Conservation (phyloP, 2,888 invertebrate species). For the Parapristionchus giblindavisi region DNA sequence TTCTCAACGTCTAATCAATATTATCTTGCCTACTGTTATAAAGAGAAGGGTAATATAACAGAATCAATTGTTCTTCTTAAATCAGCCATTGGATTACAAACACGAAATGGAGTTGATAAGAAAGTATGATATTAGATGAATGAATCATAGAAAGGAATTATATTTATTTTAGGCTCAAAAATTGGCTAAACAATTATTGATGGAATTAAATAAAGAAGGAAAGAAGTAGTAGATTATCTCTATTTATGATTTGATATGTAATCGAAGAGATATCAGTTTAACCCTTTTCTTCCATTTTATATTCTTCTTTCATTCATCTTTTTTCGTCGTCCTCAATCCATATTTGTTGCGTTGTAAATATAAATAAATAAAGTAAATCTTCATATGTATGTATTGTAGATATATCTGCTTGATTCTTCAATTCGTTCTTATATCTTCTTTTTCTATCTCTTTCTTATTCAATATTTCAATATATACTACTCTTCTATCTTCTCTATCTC, state of each 20-base stretch:
- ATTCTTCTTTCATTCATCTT: too few species aligned
- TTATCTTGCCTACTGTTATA: constrained; percentile 40
- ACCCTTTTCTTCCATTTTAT: too few species aligned
- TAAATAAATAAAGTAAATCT: constrained; percentile 4
- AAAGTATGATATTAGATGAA: constrained; percentile 34
- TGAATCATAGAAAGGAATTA: background rate
- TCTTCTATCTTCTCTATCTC: constrained; percentile 12
- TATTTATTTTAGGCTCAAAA: constrained; percentile 22
- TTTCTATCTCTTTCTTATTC: too few species aligned
- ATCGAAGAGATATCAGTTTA: too few species aligned
- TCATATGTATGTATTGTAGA: background rate
- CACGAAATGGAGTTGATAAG: constrained; percentile 44
- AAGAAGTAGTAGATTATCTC: background rate
- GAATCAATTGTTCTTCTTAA: constrained; percentile 38
- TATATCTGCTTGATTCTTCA: background rate
- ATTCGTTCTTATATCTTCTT: constrained; percentile 3
- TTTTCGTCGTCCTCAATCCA: constrained; percentile 6
- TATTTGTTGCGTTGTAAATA: constrained; percentile 19
- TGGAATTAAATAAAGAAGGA: constrained; percentile 10
- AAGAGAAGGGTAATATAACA: constrained; percentile 35
- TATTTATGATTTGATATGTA: too few species aligned
- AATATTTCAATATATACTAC: background rate
- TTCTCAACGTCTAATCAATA: constrained; percentile 46
- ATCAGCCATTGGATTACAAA: constrained; percentile 37
- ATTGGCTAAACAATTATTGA: background rate